Evolutionary conservation across 2,888 invertebrate species (phyloP).

Genomic region (Lycophotia porphyrea): DNA sequence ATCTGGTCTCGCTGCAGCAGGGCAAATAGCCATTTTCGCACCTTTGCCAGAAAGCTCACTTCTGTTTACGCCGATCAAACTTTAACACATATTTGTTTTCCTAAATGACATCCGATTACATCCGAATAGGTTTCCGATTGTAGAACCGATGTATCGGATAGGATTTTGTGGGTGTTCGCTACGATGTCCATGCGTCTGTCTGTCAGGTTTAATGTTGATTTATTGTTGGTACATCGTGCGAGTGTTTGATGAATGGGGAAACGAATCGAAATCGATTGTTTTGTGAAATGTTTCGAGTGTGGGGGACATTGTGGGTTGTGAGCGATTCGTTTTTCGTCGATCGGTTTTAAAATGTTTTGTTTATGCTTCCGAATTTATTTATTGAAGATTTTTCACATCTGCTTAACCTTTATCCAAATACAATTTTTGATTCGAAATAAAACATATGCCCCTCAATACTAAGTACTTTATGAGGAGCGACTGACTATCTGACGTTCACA

Average conservation of each 20-base stretch:
- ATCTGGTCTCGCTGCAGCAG: neutral
- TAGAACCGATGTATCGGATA: constrained; percentile 49
- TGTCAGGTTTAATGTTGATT: constrained; percentile 59
- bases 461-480: neutral
- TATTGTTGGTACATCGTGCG: constrained; percentile 51
- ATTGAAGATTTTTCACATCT: neutral
- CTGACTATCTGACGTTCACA: neutral
- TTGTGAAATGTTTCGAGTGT: constrained; percentile 34
- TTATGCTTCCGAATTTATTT: constrained; percentile 15
- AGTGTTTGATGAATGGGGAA: constrained; percentile 54
- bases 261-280: constrained; percentile 45
- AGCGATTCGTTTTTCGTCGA: constrained; percentile 24
- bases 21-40: neutral
- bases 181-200: constrained; percentile 47
- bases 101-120: constrained; percentile 43
- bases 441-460: neutral
- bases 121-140: constrained; percentile 40
- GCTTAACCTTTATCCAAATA: neutral
- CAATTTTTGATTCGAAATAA: neutral
- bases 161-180: constrained; percentile 53
- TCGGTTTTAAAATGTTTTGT: constrained; percentile 19
- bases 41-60: neutral
- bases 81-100: constrained; percentile 25
- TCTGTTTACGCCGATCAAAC: constrained; percentile 8
- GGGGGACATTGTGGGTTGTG: constrained; percentile 5